Conservation (phyloP, 2,888 invertebrate genomes). For the Drosophila cracens region DNA sequence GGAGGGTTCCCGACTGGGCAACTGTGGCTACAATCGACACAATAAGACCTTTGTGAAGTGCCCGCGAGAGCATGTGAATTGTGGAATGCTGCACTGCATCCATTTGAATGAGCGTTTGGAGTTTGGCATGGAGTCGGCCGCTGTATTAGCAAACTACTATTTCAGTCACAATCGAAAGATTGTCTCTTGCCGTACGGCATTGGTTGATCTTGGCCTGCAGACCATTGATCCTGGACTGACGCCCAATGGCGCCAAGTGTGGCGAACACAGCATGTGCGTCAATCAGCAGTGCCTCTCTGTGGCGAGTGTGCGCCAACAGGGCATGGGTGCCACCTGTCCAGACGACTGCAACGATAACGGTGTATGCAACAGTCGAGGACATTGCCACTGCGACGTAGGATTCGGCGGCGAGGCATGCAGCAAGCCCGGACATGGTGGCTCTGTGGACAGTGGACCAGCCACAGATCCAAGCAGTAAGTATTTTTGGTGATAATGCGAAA, state of each 20-base stretch:
- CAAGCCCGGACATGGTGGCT: constrained; percentile 95
- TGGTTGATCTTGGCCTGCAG: constrained; percentile 95
- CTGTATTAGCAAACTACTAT: constrained; percentile 93
- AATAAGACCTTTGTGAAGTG: constrained; percentile 91
- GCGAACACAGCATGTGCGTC: constrained; percentile 92
- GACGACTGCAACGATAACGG: constrained; percentile 94
- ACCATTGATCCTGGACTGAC: constrained; percentile 97
- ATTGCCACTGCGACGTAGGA: constrained; percentile 97
- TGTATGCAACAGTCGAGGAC: constrained; percentile 93
- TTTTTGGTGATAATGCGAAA: neutral
- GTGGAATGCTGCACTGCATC: constrained; percentile 97
- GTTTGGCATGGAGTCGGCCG: constrained; percentile 97
- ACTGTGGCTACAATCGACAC: constrained; percentile 95
- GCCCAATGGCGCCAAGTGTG: constrained; percentile 91
- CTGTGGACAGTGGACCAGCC: constrained; percentile 95
- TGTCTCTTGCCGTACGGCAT: constrained; percentile 95
- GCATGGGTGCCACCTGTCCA: constrained; percentile 88
- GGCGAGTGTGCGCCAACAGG: constrained; percentile 87
- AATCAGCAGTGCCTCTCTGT: constrained; percentile 94
- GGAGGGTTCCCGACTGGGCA: constrained; percentile 93
- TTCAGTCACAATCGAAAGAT: constrained; percentile 92
- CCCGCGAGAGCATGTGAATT: constrained; percentile 90
- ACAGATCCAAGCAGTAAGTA: constrained; percentile 92
- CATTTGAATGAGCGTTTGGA: constrained; percentile 97
- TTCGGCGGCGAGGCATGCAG: constrained; percentile 95